Conservation (phyloP, 1,140 invertebrate species). For the Ceratitis capitata region DNA sequence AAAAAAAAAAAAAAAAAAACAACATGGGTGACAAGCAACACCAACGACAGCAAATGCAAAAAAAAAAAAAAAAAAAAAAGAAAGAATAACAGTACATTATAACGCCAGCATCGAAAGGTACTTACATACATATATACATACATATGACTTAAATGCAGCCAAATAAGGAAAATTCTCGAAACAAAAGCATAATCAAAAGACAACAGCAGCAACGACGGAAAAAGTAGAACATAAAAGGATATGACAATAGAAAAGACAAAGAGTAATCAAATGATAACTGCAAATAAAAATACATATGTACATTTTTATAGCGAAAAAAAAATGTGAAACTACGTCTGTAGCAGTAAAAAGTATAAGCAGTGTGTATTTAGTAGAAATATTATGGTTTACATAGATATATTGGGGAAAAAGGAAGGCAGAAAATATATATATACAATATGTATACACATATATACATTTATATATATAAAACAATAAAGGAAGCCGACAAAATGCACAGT, state of each 20-base stretch:
- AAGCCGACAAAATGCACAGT: not conserved
- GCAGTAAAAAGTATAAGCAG: not conserved
- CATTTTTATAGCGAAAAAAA: too few species aligned
- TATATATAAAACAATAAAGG: not conserved
- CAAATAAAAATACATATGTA: not conserved
- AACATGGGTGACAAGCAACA: too few species aligned
- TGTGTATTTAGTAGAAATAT: too few species aligned
- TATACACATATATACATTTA: too few species aligned
- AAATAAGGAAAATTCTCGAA: slow-evolving; percentile 23
- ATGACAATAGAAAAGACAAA: not conserved
- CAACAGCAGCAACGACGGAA: not conserved
- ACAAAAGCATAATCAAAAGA: slow-evolving; percentile 9
- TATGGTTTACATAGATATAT: too few species aligned
- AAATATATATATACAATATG: not conserved
- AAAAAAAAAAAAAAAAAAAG: too few species aligned
- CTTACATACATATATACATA: not conserved
- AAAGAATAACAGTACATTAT: too few species aligned
- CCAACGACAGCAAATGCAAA: too few species aligned
- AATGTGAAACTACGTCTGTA: not conserved
- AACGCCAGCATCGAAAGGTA: too few species aligned
- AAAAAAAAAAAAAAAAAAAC: too few species aligned
- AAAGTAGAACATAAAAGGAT: not conserved
- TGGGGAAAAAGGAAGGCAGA: not conserved
- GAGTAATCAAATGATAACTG: not conserved
- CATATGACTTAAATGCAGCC: not conserved